A percentile compares a stretch with the other conserved stretches of the same genome.
phyloP scores from a whole-genome alignment of 2,797 vertebrate species.

The Danio albolineatus region DNA sequence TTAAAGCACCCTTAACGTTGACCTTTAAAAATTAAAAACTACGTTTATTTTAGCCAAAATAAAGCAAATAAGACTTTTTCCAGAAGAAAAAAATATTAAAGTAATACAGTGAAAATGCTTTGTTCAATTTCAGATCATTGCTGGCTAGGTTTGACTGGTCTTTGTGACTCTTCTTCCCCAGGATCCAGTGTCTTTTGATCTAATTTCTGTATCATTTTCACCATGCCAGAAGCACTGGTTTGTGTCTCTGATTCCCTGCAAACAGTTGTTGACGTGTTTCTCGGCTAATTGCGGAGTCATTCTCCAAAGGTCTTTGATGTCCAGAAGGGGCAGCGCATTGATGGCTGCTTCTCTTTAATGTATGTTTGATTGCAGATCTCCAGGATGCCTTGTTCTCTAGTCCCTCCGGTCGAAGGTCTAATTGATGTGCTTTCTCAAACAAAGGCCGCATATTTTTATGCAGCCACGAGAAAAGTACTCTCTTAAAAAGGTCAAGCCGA shows the following conservation, averaged over 20 bases:
- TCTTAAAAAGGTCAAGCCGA: constrained; percentile 39
- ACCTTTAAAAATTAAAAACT: too few species aligned
- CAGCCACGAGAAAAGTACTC: constrained; percentile 4
- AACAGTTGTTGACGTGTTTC: constrained; percentile 1
- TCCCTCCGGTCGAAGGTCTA: constrained; percentile 11
- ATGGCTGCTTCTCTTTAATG: constrained; percentile 21
- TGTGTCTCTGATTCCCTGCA: not conserved
- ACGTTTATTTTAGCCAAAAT: too few species aligned
- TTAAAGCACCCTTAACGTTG: too few species aligned
- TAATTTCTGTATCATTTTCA: not conserved
- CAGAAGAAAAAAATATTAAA: too few species aligned
- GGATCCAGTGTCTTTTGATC: not conserved
- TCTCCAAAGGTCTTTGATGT: constrained; percentile 35
- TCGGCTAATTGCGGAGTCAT: constrained; percentile 23
- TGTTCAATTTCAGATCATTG: not conserved
- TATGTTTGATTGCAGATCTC: constrained; percentile 26
- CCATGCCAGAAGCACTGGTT: not conserved
- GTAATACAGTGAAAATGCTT: too few species aligned
- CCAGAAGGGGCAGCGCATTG: constrained; percentile 18
- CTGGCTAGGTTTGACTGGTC: not conserved
- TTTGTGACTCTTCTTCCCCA: not conserved
- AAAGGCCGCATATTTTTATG: constrained; percentile 29
- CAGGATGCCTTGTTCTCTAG: constrained; percentile 1
- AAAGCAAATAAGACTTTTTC: too few species aligned
- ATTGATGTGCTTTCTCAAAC: constrained; percentile 28